Evolutionary conservation across 2,113 vertebrate genomes (phyloP).

Genomic region (Nicator chloris): DNA sequence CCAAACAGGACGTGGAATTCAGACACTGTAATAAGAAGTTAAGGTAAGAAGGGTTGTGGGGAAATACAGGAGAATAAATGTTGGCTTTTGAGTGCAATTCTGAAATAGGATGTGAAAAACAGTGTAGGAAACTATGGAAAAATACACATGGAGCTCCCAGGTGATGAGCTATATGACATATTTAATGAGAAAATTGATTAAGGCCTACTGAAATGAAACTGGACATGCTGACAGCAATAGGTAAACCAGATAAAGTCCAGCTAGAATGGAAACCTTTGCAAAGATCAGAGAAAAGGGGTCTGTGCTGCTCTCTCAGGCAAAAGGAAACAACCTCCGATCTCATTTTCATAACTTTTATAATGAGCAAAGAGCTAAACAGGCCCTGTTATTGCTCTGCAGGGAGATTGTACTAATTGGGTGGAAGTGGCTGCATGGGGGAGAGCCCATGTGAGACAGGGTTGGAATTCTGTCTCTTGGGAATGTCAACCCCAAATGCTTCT

Average conservation of each 20-base stretch:
- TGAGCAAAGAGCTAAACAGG: not conserved
- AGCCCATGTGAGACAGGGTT: not conserved
- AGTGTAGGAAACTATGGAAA: not conserved
- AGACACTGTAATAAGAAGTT: not conserved
- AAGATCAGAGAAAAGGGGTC: not conserved
- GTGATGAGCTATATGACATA: not conserved
- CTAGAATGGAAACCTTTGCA: not conserved
- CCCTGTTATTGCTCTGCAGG: not conserved
- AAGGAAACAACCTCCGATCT: not conserved
- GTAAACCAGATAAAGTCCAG: not conserved
- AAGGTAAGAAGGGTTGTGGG: not conserved
- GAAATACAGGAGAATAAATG: not conserved
- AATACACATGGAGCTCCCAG: not conserved
- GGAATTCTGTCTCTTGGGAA: not conserved
- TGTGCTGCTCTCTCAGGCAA: not conserved
- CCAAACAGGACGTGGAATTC: not conserved
- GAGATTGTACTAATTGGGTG: not conserved
- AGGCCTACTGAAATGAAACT: not conserved
- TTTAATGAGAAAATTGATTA: not conserved
- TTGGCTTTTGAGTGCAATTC: not conserved
- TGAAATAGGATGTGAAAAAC: not conserved
- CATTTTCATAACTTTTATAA: not conserved
- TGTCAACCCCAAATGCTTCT: not conserved
- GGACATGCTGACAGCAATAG: not conserved
- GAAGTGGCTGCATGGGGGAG: not conserved